Evolutionary conservation across 2,113 vertebrate species (phyloP).

Genomic region (Chlamydotis undulata): DNA sequence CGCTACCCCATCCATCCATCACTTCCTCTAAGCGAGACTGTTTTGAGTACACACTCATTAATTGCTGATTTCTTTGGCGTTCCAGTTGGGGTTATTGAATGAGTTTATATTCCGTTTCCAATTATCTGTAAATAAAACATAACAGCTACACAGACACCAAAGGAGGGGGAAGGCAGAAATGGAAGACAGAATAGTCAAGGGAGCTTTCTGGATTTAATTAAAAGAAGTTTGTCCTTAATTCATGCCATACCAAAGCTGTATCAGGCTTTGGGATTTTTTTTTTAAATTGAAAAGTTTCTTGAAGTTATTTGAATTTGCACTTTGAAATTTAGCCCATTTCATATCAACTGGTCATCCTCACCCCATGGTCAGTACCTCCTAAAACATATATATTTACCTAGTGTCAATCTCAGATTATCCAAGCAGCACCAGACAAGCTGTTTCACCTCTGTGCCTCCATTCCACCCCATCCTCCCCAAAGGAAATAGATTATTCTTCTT

Average conservation of each 20-base stretch:
- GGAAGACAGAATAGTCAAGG: neutral
- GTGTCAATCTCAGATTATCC: neutral
- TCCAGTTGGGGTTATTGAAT: neutral
- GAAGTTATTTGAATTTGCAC: neutral
- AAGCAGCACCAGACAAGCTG: neutral
- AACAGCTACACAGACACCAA: neutral
- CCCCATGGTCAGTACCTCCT: neutral
- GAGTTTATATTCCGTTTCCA: constrained; percentile 7
- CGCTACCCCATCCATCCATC: neutral
- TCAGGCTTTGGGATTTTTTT: neutral
- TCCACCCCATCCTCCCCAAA: neutral
- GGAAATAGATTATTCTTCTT: neutral
- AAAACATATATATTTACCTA: neutral
- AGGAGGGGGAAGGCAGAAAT: neutral
- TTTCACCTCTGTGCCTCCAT: neutral
- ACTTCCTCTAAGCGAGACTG: neutral
- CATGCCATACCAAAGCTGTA: neutral
- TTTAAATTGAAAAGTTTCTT: neutral
- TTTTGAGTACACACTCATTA: neutral
- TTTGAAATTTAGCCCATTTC: neutral
- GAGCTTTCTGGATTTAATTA: neutral
- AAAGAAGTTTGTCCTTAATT: neutral
- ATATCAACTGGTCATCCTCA: neutral
- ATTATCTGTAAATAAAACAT: constrained; percentile 11
- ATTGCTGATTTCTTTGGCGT: neutral